Percentiles rank a stretch among this genome's conserved stretches.
phyloP scores from a whole-genome alignment of 2,797 vertebrate genomes.

The Iguana delicatissima region DNA sequence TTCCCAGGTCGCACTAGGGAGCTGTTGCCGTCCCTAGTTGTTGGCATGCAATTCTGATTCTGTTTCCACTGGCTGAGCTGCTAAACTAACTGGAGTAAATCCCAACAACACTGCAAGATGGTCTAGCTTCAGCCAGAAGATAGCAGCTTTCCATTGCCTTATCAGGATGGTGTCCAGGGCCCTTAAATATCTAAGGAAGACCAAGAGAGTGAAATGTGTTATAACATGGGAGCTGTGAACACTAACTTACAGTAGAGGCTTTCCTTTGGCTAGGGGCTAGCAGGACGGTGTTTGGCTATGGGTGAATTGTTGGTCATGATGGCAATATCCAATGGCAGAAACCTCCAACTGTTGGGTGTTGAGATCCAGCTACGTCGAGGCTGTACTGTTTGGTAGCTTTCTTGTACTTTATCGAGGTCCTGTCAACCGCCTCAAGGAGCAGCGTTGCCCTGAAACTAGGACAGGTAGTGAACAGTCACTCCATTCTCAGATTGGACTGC shows the following conservation, averaged over 20 bases:
- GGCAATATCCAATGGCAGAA: constrained; percentile 92
- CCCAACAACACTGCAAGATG: too few species aligned
- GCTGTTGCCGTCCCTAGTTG: background rate
- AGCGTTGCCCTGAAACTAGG: constrained; percentile 89
- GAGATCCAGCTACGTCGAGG: constrained; percentile 91
- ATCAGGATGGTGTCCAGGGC: too few species aligned
- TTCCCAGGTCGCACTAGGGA: background rate
- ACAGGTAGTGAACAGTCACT: accelerated
- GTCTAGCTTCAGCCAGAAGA: background rate
- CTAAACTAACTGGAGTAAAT: too few species aligned
- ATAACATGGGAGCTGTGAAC: too few species aligned
- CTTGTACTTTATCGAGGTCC: constrained; percentile 89
- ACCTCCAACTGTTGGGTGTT: constrained; percentile 95
- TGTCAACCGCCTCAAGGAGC: constrained; percentile 94
- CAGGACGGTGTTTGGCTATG: constrained; percentile 89
- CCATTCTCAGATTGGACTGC: too few species aligned
- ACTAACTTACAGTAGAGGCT: constrained; percentile 92
- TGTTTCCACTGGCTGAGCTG: too few species aligned
- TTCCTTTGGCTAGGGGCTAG: constrained; percentile 89
- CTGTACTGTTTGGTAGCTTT: constrained; percentile 89
- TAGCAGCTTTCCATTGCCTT: background rate
- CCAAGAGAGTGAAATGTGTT: accelerated
- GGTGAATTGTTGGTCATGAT: constrained; percentile 95
- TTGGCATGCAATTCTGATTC: background rate
- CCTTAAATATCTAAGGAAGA: background rate